Evolutionary conservation across 2,888 invertebrate genomes (phyloP).

Genomic region (Dryococelus australis): DNA sequence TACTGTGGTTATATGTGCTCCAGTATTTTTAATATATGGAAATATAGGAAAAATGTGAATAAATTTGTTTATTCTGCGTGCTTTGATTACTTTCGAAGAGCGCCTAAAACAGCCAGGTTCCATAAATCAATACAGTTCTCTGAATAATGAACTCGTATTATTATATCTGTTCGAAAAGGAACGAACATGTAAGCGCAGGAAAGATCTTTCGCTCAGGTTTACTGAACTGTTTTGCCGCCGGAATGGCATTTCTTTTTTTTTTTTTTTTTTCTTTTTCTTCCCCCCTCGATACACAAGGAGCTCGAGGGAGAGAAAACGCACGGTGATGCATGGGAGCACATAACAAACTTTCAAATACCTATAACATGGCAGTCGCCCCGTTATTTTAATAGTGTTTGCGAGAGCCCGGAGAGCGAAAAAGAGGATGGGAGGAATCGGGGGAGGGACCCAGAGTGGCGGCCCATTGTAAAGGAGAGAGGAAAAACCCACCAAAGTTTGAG

Average conservation of each 20-base stretch:
- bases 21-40: too few species aligned
- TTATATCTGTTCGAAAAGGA: not conserved
- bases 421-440: not conserved
- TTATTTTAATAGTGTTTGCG: slow-evolving; percentile 30
- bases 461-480: not conserved
- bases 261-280: not conserved
- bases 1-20: too few species aligned
- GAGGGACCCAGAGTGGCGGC: not conserved
- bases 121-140: too few species aligned
- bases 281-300: slow-evolving; percentile 16
- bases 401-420: not conserved
- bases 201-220: not conserved
- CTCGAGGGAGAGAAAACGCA: not conserved
- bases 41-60: too few species aligned
- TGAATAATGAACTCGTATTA: not conserved
- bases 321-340: not conserved
- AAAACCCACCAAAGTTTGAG: slow-evolving; percentile 12
- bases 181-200: too few species aligned
- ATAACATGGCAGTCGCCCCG: not conserved
- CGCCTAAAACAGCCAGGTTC: too few species aligned
- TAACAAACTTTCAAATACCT: slow-evolving; percentile 30
- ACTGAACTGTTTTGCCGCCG: not conserved
- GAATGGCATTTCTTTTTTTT: not conserved
- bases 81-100: too few species aligned
- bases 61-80: too few species aligned